Evolutionary conservation across 2,113 vertebrate genomes (phyloP).

Genomic region (Semicossyphus pulcher): DNA sequence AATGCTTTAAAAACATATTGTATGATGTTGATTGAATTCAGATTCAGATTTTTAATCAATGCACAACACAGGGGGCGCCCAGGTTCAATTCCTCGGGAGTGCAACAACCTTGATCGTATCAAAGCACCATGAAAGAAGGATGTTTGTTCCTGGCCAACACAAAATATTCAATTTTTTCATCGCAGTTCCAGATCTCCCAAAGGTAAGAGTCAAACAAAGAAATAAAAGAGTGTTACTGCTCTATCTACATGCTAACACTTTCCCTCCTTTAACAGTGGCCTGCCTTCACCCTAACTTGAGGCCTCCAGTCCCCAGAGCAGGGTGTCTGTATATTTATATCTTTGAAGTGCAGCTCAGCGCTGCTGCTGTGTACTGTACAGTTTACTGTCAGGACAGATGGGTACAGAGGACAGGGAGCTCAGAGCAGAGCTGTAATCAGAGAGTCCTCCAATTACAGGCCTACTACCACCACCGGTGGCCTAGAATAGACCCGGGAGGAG

Average conservation of each 20-base stretch:
- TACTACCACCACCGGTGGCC: conserved; percentile 67
- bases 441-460: conserved; percentile 76
- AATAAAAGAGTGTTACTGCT: background rate
- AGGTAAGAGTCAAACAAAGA: background rate
- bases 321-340: conserved; percentile 57
- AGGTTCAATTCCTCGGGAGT: background rate
- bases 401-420: conserved; percentile 52
- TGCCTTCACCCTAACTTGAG: conserved; percentile 20
- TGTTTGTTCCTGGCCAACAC: background rate
- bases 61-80: background rate
- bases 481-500: conserved; percentile 79
- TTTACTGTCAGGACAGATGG: conserved; percentile 38
- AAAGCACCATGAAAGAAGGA: background rate
- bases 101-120: background rate
- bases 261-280: conserved; percentile 15
- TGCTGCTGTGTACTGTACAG: conserved; percentile 39
- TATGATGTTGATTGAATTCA: conserved; percentile 1
- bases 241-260: conserved; percentile 16
- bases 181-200: background rate
- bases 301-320: conserved; percentile 25
- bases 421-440: conserved; percentile 77
- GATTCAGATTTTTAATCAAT: background rate
- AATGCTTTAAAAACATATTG: conserved; percentile 2
- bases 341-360: conserved; percentile 28
- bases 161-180: background rate